Evolutionary conservation across 2,113 vertebrate species (phyloP).

Genomic region (Conger conger): DNA sequence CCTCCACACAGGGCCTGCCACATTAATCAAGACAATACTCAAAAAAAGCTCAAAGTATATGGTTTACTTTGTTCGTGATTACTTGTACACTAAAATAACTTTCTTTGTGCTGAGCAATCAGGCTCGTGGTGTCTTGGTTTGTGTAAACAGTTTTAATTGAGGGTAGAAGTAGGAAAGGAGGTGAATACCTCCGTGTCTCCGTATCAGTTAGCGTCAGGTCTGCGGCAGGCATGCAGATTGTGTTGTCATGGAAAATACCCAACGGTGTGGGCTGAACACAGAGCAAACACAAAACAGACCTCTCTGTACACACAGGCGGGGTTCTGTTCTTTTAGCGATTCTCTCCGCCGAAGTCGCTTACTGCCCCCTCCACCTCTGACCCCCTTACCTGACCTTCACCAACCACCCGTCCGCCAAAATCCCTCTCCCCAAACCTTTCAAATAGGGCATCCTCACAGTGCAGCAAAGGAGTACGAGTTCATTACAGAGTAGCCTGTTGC

Average conservation of each 20-base stretch:
- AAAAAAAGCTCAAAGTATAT: not conserved
- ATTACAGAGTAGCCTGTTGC: not conserved
- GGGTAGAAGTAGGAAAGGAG: not conserved
- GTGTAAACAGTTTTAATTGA: not conserved
- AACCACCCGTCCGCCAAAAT: not conserved
- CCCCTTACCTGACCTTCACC: not conserved
- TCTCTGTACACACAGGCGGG: slow-evolving; percentile 13
- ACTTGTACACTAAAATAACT: not conserved
- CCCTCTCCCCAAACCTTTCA: not conserved
- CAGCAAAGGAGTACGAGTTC: not conserved
- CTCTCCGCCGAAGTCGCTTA: not conserved
- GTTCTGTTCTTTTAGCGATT: not conserved
- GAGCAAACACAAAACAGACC: not conserved
- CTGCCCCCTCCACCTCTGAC: not conserved
- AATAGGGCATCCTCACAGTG: not conserved
- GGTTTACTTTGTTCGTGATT: not conserved
- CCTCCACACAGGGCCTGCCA: too few relatives aligned
- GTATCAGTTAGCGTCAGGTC: not conserved
- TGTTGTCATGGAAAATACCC: slow-evolving; percentile 17
- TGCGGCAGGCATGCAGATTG: not conserved
- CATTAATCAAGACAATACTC: not conserved
- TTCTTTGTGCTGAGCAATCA: not conserved
- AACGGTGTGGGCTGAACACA: not conserved
- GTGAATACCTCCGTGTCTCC: not conserved
- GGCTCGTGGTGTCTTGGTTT: not conserved